Percentiles rank a stretch among this genome's conserved stretches.
Conservation (phyloP, 2,888 invertebrate genomes). For the Anticlea derivata region DNA sequence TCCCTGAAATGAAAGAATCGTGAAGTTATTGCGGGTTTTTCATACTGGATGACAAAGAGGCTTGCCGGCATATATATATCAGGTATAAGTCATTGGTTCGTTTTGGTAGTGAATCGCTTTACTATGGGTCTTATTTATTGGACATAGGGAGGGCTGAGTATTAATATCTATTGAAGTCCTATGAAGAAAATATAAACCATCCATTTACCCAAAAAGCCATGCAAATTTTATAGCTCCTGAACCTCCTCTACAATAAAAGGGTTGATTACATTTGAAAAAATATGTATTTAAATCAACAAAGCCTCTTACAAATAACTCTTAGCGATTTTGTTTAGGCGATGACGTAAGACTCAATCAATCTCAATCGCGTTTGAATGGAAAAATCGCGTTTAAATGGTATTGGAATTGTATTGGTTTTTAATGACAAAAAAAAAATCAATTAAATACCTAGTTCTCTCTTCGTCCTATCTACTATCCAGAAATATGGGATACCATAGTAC, state of each 20-base stretch:
- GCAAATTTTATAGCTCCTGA: background rate
- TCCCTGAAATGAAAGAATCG: constrained; percentile 27
- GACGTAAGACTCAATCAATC: no score
- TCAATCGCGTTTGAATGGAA: no score
- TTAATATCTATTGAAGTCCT: constrained; percentile 26
- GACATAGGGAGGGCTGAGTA: constrained; percentile 28
- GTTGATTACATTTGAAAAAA: no score
- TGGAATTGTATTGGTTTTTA: no score
- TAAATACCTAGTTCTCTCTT: no score
- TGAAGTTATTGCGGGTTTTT: constrained; percentile 26
- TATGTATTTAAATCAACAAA: no score
- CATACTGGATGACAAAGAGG: constrained; percentile 16
- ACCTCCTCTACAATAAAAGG: no score
- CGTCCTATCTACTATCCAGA: no score
- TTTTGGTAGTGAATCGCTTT: constrained; percentile 65
- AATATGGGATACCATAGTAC: background rate
- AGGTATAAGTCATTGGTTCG: constrained; percentile 72
- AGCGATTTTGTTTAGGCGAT: no score
- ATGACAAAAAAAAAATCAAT: no score
- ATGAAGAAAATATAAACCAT: constrained; percentile 7
- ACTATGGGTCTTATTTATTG: constrained; percentile 69
- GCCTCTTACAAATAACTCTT: no score
- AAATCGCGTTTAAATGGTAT: no score
- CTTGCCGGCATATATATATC: constrained; percentile 63
- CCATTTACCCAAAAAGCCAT: background rate